Percentiles rank a stretch among this genome's conserved stretches.
These are phyloP conservation scores for Drosophila simulans DNA, from an alignment of 1,140 invertebrate genomes.

Conservation along the genomic window DNA sequence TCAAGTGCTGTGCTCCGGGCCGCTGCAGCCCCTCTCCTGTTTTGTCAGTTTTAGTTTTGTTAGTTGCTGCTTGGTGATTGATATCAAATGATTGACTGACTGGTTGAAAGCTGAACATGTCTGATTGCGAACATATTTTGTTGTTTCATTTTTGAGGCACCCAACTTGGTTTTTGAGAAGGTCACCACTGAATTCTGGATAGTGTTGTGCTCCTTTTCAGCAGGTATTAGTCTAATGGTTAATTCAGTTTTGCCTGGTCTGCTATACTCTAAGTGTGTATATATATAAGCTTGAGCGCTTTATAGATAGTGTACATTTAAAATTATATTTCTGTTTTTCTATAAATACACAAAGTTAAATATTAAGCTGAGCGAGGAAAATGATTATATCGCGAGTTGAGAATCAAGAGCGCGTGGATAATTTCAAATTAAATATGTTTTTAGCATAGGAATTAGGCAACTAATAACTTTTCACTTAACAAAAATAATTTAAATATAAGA, in stretches of 20 bases:
- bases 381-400: slow-evolving; percentile 28
- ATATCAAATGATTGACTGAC: slow-evolving; percentile 24
- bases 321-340: slow-evolving; percentile 55
- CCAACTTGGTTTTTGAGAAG: slow-evolving; percentile 6
- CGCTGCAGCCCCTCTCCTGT: slow-evolving; percentile 1
- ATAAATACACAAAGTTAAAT: slow-evolving; percentile 67
- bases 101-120: slow-evolving; percentile 29
- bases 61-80: slow-evolving; percentile 35
- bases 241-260: slow-evolving; percentile 55
- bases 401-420: slow-evolving; percentile 39
- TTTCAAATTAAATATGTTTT: slow-evolving; percentile 62
- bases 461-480: slow-evolving; percentile 72
- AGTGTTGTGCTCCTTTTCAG: slow-evolving; percentile 26
- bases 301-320: slow-evolving; percentile 43
- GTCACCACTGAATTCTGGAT: slow-evolving; percentile 17
- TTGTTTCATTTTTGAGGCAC: slow-evolving; percentile 6
- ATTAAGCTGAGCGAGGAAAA: slow-evolving; percentile 47
- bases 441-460: slow-evolving; percentile 60
- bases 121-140: slow-evolving; percentile 10
- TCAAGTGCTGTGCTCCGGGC: slow-evolving; percentile 53
- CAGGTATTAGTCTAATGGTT: slow-evolving; percentile 33
- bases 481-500: slow-evolving; percentile 75
- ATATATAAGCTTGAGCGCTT: slow-evolving; percentile 7
- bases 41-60: slow-evolving; percentile 42
- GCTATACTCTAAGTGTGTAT: slow-evolving; percentile 13